Evolutionary conservation across 2,888 invertebrate species (phyloP).

Genomic region (Lissocephala sabroskyi): DNA sequence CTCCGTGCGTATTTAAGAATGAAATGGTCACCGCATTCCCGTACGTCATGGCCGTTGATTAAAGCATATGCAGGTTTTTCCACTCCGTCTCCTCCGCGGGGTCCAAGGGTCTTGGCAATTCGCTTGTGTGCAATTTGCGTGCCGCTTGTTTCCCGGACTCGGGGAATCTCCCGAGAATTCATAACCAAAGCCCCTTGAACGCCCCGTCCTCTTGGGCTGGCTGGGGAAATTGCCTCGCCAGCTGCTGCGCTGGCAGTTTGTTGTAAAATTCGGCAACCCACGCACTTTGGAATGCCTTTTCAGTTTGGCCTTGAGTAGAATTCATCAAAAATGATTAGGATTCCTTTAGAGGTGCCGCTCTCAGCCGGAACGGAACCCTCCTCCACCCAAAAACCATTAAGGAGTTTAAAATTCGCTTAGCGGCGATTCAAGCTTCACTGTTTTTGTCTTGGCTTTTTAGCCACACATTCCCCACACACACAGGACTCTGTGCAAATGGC

Average conservation of each 20-base stretch:
- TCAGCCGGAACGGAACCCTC: neutral
- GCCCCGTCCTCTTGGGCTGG: no score
- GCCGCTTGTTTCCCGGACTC: no score
- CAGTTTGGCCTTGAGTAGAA: neutral
- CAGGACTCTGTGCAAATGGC: no score
- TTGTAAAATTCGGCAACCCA: no score
- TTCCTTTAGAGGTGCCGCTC: neutral
- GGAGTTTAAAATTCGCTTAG: constrained; percentile 3
- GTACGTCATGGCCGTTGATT: constrained; percentile 48
- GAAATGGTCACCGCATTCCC: constrained; percentile 39
- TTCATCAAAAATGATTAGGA: neutral
- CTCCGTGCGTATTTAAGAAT: constrained; percentile 41
- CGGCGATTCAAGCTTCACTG: neutral
- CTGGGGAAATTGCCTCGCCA: no score
- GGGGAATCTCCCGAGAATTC: no score
- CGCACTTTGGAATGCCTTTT: neutral
- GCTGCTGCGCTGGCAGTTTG: no score
- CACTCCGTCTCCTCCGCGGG: neutral
- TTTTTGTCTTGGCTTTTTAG: no score
- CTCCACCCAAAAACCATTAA: constrained; percentile 10
- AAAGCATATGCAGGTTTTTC: constrained; percentile 43
- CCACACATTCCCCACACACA: no score
- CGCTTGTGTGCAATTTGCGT: no score
- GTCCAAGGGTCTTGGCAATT: no score
- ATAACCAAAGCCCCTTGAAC: no score